Base-by-base conservation (phyloP, 2,888 invertebrate species). In the Drosophila subquinaria region DNA sequence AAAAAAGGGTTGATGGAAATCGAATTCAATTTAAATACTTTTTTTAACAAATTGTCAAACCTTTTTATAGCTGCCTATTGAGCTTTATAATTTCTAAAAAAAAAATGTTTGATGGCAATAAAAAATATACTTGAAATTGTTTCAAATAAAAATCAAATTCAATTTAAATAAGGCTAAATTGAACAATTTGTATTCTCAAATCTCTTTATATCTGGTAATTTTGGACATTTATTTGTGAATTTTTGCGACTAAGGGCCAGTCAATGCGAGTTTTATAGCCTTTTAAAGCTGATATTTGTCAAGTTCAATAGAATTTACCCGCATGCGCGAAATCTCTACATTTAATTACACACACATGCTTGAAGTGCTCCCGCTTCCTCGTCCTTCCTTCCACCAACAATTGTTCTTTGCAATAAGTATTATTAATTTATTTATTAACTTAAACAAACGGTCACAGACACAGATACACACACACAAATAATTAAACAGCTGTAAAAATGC, bases 381-480 rank as follows among this genome's bases (percentile, higher is more conserved):
- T 9, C 6, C 23, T 11, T 36, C 11, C 4, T 0, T 11, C 8
- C 10, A 17, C 35, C 43, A 11, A 5, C n/a, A 10, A 20, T 43
- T 9, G 4, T 8, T 11, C 4, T 27, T 51, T 45, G 42, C 20
- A 15, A 59, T 36, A 70, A 67, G 59, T 70, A 63, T 48, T 50
- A 48, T 51, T 52, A 23, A 60, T 33, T 66, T 47, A 11, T 62
- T 30, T 59, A 64, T 61, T 67, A 55, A 33, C 10, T 63, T 50
- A 53, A 76, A 63, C 36, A 68, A 20, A 35, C 15, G 50, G 45
- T 50, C 33, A 23, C n/a, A 68, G 43, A 52, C 50, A 23, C 23
- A 23, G 23, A 11, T 33, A 64, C 15, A 69, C 51, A 56, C 50
- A 8, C 42, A 59, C 11, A 53, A 57, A 53, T 45, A 51, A 53